These are phyloP conservation scores for Lanius ludovicianus DNA, from an alignment of 2,113 vertebrate species.

Conservation along the genomic window DNA sequence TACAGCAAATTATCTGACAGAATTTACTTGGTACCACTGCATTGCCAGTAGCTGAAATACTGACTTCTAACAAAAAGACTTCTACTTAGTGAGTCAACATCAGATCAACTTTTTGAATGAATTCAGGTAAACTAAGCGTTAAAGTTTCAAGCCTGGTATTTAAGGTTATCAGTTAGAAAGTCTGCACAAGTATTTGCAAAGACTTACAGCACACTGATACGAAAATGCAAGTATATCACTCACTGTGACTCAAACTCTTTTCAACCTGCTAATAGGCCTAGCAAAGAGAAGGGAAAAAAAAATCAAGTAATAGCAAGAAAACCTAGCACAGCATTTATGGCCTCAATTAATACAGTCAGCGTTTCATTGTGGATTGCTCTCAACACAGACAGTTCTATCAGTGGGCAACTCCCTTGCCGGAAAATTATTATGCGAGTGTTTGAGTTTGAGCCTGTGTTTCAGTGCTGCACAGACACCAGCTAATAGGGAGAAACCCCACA, in stretches of 20 bases:
- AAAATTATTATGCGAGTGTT: not conserved
- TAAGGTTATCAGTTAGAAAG: not conserved
- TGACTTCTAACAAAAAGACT: not conserved
- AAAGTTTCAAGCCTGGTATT: not conserved
- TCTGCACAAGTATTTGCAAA: not conserved
- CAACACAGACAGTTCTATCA: not conserved
- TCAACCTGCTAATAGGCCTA: not conserved
- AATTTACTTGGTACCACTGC: not conserved
- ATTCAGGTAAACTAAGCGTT: not conserved
- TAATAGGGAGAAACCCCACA: not conserved
- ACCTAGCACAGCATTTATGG: not conserved
- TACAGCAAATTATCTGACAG: not conserved
- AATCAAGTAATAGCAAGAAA: not conserved
- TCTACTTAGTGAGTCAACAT: not conserved
- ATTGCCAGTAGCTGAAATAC: not conserved
- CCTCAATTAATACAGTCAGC: not conserved
- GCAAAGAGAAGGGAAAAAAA: fast-evolving
- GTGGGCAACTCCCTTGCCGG: not conserved
- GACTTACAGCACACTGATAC: not conserved
- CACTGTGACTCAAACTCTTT: not conserved
- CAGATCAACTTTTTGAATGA: not conserved
- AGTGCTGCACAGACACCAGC: not conserved
- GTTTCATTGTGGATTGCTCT: not conserved
- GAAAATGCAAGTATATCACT: not conserved
- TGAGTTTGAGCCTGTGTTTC: not conserved